Evolutionary conservation across 1,140 invertebrate species (phyloP).

Genomic region (Zophobas morio): DNA sequence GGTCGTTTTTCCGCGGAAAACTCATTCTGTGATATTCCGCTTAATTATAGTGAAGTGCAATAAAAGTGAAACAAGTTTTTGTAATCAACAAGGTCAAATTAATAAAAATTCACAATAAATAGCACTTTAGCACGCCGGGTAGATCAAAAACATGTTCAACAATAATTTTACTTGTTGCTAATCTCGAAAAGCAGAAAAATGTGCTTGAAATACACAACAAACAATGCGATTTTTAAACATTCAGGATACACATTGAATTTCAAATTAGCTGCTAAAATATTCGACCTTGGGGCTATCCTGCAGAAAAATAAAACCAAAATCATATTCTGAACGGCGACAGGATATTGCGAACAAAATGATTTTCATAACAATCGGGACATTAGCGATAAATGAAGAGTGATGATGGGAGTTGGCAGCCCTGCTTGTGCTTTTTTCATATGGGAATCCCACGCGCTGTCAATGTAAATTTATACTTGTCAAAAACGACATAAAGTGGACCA

Average conservation of each 20-base stretch:
- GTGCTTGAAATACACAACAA: conserved; percentile 32
- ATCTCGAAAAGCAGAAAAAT: conserved; percentile 27
- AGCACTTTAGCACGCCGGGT: conserved; percentile 27
- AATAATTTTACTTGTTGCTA: conserved; percentile 31
- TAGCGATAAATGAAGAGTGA: conserved; percentile 5
- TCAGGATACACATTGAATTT: conserved; percentile 51
- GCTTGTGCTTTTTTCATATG: neutral
- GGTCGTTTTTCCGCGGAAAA: conserved; percentile 17
- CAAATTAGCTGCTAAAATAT: conserved; percentile 52
- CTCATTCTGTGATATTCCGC: conserved; percentile 20
- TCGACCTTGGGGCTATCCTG: conserved; percentile 47
- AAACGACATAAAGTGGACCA: neutral
- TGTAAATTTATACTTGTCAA: neutral
- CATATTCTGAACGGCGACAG: neutral
- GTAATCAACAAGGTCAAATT: conserved; percentile 40
- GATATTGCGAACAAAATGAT: neutral
- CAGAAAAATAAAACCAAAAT: conserved; percentile 26
- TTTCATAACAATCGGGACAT: conserved; percentile 7
- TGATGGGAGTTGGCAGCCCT: conserved; percentile 2
- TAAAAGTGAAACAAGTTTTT: conserved; percentile 41
- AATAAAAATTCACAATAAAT: conserved; percentile 38
- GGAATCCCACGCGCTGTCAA: conserved; percentile 35
- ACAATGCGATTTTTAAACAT: conserved; percentile 47
- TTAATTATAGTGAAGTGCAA: conserved; percentile 36
- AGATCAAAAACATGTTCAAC: conserved; percentile 41